phyloP scores from a whole-genome alignment of 2,113 vertebrate species.

The Malaclemys terrapin region DNA sequence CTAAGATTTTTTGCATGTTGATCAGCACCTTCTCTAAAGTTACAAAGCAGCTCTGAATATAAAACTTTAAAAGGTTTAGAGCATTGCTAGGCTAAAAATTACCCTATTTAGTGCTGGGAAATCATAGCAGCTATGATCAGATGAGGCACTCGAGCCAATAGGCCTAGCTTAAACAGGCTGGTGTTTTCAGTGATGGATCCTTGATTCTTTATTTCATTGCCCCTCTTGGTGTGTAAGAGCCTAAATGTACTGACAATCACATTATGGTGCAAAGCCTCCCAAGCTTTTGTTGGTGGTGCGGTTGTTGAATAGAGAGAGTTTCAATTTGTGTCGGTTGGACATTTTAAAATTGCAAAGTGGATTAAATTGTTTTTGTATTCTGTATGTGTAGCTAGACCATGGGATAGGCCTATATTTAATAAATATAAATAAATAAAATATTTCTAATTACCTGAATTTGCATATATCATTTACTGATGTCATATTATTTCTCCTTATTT shows the following conservation, averaged over 20 bases:
- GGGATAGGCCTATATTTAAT: not conserved
- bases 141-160: constrained; percentile 54
- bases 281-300: not conserved
- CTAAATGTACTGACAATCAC: not conserved
- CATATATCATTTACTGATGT: not conserved
- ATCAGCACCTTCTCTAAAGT: constrained; percentile 65
- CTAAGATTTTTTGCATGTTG: constrained; percentile 62
- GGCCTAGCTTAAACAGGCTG: constrained; percentile 20
- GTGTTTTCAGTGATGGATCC: not conserved
- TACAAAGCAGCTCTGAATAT: constrained; percentile 6
- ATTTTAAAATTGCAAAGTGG: not conserved
- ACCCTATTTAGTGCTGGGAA: constrained; percentile 55
- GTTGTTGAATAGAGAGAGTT: not conserved
- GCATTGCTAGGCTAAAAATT: constrained; percentile 50
- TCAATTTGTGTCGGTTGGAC: not conserved
- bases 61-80: constrained; percentile 63
- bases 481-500: not conserved
- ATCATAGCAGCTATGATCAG: constrained; percentile 45
- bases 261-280: not conserved
- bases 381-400: not conserved
- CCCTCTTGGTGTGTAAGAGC: not conserved
- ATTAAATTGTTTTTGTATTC: not conserved
- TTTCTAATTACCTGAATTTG: not conserved
- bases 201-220: not conserved
- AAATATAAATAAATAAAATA: not conserved